phyloP scores from a whole-genome alignment of 2,797 vertebrate species.

The Poeciliopsis turneri region DNA sequence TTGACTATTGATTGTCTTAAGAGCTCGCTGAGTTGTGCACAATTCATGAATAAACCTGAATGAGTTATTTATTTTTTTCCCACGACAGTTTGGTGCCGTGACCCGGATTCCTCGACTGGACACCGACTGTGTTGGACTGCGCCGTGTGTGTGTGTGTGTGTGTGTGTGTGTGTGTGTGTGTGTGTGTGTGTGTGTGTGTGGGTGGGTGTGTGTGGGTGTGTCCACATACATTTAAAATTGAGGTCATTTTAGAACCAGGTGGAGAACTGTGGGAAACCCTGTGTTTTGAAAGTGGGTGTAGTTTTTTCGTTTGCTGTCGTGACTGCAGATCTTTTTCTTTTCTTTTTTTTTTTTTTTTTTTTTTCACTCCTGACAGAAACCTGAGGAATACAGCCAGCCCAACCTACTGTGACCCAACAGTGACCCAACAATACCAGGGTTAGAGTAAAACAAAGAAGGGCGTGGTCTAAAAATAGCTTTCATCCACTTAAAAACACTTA shows the following conservation, averaged over 20 bases:
- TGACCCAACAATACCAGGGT: background rate
- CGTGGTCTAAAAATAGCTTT: conserved; percentile 18
- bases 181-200: too few relatives aligned
- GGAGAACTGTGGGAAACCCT: background rate
- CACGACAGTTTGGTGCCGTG: too few relatives aligned
- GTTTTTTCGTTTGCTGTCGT: background rate
- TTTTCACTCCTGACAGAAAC: background rate
- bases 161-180: too few relatives aligned
- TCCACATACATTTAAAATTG: background rate
- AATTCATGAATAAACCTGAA: too few relatives aligned
- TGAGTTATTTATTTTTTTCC: too few relatives aligned
- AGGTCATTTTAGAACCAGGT: background rate
- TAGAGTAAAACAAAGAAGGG: conserved; percentile 14
- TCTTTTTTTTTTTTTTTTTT: background rate
- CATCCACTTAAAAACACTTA: conserved; percentile 9
- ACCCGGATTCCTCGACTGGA: too few relatives aligned
- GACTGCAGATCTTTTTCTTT: background rate
- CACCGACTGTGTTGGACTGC: too few relatives aligned
- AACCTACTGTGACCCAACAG: background rate
- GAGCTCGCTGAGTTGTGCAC: too few relatives aligned
- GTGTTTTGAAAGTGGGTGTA: background rate
- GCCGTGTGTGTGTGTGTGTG: too few relatives aligned
- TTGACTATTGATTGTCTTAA: too few relatives aligned
- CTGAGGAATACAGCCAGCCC: too few relatives aligned
- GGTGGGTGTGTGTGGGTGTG: too few relatives aligned